Evolutionary conservation across 2,797 vertebrate species (phyloP).

Genomic region (Malacoctenus gilli): DNA sequence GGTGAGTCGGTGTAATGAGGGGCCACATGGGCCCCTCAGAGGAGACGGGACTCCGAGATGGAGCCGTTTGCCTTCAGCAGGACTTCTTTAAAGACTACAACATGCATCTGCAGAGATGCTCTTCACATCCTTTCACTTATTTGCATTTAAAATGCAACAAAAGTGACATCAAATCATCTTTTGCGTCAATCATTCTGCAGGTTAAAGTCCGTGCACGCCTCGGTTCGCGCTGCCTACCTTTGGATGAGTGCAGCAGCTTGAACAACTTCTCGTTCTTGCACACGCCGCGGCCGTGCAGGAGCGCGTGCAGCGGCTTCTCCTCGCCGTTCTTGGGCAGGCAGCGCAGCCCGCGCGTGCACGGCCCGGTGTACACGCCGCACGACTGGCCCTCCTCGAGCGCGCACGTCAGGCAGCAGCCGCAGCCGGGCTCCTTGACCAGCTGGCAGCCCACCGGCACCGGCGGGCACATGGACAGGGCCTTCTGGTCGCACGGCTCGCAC

Average conservation of each 20-base stretch:
- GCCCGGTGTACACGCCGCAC: constrained; percentile 95
- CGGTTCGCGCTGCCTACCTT: constrained; percentile 71
- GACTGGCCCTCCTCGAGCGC: constrained; percentile 89
- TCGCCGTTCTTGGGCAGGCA: constrained; percentile 92
- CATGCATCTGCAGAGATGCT: too few species aligned
- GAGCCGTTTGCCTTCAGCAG: too few species aligned
- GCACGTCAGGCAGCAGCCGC: constrained; percentile 96
- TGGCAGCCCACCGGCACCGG: constrained; percentile 89
- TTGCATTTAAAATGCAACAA: too few species aligned
- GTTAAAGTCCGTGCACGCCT: too few species aligned
- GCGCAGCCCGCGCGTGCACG: constrained; percentile 89
- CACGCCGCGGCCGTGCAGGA: constrained; percentile 90
- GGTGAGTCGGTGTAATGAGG: too few species aligned
- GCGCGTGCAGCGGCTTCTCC: constrained; percentile 94
- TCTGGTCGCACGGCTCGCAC: constrained; percentile 92
- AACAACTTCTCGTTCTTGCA: constrained; percentile 92
- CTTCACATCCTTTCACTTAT: too few species aligned
- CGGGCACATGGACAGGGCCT: constrained; percentile 89
- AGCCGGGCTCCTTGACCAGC: constrained; percentile 94
- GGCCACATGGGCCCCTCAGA: too few species aligned
- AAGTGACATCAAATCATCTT: too few species aligned
- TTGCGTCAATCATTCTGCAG: too few species aligned
- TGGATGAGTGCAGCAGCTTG: constrained; percentile 77
- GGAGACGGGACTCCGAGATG: too few species aligned
- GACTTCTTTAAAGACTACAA: too few species aligned